Percentiles rank a stretch among this genome's conserved stretches.
These are phyloP conservation scores for Brenthis hecate DNA, from an alignment of 2,888 invertebrate genomes.

Conservation along the genomic window DNA sequence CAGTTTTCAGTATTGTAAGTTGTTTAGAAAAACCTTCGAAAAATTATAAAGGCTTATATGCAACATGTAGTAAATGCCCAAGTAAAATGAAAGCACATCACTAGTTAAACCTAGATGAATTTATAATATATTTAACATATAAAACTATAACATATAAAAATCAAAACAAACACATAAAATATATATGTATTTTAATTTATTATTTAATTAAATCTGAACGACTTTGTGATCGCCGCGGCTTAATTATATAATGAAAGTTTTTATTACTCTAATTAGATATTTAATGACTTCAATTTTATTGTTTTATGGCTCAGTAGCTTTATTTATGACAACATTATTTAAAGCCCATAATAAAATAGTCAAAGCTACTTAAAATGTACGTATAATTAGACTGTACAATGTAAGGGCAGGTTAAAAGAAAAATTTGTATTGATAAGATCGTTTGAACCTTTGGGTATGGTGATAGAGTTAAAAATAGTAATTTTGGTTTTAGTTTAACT, in stretches of 20 bases:
- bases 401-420: not conserved
- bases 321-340: constrained; percentile 32
- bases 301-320: constrained; percentile 29
- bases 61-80: no score
- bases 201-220: constrained; percentile 5
- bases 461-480: no score
- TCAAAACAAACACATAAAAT: constrained; percentile 5
- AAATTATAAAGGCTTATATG: no score
- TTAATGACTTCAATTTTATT: constrained; percentile 30
- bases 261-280: constrained; percentile 26
- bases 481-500: no score
- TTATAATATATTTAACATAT: not conserved
- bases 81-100: no score
- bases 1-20: no score
- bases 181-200: constrained; percentile 4
- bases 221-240: constrained; percentile 12
- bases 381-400: constrained; percentile 1
- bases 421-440: no score
- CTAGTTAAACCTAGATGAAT: not conserved
- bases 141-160: not conserved
- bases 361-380: constrained; percentile 13
- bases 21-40: no score
- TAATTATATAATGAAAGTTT: constrained; percentile 28
- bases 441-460: no score
- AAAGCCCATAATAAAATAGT: constrained; percentile 32